Conservation (phyloP, 2,113 vertebrate genomes). For the Sebastes fasciatus region DNA sequence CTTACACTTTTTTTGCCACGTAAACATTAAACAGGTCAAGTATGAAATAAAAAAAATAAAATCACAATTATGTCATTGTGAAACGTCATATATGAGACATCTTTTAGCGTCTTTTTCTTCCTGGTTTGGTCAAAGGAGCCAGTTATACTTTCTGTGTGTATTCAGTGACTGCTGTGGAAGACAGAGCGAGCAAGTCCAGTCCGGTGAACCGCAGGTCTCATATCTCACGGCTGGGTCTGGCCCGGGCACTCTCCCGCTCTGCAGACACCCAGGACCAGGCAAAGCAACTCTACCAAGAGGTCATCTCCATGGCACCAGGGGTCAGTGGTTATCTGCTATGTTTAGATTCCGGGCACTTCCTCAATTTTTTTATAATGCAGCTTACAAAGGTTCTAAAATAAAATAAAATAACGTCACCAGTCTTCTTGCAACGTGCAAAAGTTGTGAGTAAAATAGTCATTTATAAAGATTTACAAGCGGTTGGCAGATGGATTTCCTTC, state of each 20-base stretch:
- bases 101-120: not conserved
- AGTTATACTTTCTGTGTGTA: not conserved
- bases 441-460: not conserved
- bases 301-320: conserved; percentile 79
- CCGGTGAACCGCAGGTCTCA: conserved; percentile 71
- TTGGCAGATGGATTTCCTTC: not conserved
- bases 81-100: no score
- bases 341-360: not conserved
- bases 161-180: conserved; percentile 28
- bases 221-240: conserved; percentile 73
- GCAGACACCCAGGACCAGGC: conserved; percentile 60
- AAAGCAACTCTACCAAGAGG: conserved; percentile 70
- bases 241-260: conserved; percentile 69
- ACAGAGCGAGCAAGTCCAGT: not conserved
- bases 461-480: not conserved
- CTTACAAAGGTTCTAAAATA: not conserved
- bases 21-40: no score
- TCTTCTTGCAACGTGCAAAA: not conserved
- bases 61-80: no score
- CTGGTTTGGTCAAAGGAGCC: not conserved
- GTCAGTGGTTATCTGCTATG: conserved; percentile 39
- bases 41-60: no score
- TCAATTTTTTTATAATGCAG: not conserved
- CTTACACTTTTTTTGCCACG: no score
- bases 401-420: not conserved